These are phyloP conservation scores for Pteruthius melanotis DNA, from an alignment of 2,113 vertebrate species.

Conservation along the genomic window DNA sequence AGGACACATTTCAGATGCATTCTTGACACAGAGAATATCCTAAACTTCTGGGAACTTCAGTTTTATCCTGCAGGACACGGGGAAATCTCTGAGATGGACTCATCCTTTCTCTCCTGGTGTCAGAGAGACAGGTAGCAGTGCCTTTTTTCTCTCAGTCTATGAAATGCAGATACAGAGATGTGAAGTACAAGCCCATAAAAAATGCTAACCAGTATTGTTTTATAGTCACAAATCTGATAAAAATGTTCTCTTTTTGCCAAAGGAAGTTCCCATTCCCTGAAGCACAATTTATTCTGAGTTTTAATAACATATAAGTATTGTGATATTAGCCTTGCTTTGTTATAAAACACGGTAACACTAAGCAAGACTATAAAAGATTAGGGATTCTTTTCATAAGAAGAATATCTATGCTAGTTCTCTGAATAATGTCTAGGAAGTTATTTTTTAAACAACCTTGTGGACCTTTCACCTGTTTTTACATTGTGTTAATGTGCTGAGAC, in stretches of 20 bases:
- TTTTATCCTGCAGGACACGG: not conserved
- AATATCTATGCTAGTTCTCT: not conserved
- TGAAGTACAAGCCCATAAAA: not conserved
- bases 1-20: not conserved
- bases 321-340: not conserved
- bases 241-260: not conserved
- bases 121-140: not conserved
- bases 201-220: not conserved
- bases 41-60: not conserved
- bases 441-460: not conserved
- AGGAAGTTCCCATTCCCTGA: not conserved
- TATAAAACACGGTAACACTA: not conserved
- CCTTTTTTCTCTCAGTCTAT: not conserved
- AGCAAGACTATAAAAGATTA: not conserved
- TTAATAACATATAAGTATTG: not conserved
- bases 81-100: not conserved
- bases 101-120: rapidly evolving
- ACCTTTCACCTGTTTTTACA: not conserved
- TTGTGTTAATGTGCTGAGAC: not conserved
- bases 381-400: not conserved
- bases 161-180: not conserved
- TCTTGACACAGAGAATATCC: not conserved
- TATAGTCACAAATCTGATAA: not conserved
- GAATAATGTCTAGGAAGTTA: not conserved
- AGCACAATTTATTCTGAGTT: not conserved